Evolutionary conservation across 2,888 invertebrate genomes (phyloP), one percentile per base, ranked within the genome.

Genomic region (Encarsia formosa): DNA sequence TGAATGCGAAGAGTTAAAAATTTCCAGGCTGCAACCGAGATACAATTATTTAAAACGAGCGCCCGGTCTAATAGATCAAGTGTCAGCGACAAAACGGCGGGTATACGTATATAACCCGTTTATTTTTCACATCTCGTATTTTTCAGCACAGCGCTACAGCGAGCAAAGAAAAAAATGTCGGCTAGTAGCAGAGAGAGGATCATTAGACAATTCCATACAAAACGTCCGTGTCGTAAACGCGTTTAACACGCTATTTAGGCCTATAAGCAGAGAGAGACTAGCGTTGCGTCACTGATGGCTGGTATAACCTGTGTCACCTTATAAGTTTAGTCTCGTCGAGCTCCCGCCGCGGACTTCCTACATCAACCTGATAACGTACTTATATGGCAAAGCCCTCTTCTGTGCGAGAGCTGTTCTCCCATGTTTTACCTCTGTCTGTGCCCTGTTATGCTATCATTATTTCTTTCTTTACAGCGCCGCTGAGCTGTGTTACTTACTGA

Each of bases 351-450:
- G 47, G 23, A 66, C 66, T 67, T 67, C 66, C 66, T 67, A 64
- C 65, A 66, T 63, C 63, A 60, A 11, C 62, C 61, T 65, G 67
- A 65, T 63, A 63, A 65, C 63, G 60, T 63, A 61, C 67, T 63
- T 66, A 65, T 66, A 67, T 63, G 66, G 66, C 56, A 15, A 8
- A 54, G 58, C 61, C 53, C 50, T 54, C 49, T 54, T 48, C 56
- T 48, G 38, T 46, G 42, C 22, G 40, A 32, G 9, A 11, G 13
- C 23, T 4, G 19, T n/a, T 3, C 43, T 34, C 37, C 16, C n/a
- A n/a, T n/a, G n/a, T n/a, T n/a, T n/a, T n/a, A n/a, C n/a, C n/a
- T n/a, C n/a, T n/a, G n/a, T n/a, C n/a, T n/a, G n/a, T n/a, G n/a
- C n/a, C n/a, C n/a, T n/a, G n/a, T n/a, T n/a, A n/a, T n/a, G n/a